These are phyloP conservation scores for Cololabis saira DNA, from an alignment of 2,113 vertebrate genomes.

Conservation along the genomic window DNA sequence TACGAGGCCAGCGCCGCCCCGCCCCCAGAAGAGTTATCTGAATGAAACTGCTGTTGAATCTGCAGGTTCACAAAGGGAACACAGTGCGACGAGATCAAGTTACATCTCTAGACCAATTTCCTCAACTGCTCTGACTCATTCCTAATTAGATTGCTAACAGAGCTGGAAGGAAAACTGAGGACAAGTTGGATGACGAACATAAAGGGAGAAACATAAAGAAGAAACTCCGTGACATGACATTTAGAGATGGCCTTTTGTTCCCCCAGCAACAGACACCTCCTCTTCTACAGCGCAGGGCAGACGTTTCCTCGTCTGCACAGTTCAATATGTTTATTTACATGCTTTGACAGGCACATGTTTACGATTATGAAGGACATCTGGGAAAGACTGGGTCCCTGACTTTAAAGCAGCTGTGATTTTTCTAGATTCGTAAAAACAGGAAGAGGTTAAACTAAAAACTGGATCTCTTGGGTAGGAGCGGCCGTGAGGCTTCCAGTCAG, in stretches of 20 bases:
- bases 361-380: neutral
- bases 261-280: conserved; percentile 28
- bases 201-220: conserved; percentile 9
- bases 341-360: neutral
- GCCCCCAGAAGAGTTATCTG: conserved; percentile 10
- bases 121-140: conserved; percentile 8
- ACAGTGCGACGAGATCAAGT: conserved; percentile 39
- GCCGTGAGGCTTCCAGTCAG: too few species aligned
- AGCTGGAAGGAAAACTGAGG: conserved; percentile 34
- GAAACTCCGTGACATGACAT: neutral
- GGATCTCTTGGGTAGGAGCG: too few species aligned
- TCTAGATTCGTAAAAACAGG: neutral
- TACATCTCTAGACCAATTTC: conserved; percentile 35
- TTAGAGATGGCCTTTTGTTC: conserved; percentile 27
- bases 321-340: conserved; percentile 19
- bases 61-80: conserved; percentile 41
- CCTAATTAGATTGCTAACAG: conserved; percentile 2
- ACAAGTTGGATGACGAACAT: neutral
- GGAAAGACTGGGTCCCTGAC: neutral
- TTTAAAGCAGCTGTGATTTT: neutral
- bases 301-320: conserved; percentile 8
- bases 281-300: conserved; percentile 42
- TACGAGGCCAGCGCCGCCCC: conserved; percentile 13
- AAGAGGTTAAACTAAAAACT: neutral
- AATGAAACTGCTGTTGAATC: conserved; percentile 45